Base-by-base conservation (phyloP, 1,140 invertebrate genomes). In the Neoseiulus cucumeris region DNA sequence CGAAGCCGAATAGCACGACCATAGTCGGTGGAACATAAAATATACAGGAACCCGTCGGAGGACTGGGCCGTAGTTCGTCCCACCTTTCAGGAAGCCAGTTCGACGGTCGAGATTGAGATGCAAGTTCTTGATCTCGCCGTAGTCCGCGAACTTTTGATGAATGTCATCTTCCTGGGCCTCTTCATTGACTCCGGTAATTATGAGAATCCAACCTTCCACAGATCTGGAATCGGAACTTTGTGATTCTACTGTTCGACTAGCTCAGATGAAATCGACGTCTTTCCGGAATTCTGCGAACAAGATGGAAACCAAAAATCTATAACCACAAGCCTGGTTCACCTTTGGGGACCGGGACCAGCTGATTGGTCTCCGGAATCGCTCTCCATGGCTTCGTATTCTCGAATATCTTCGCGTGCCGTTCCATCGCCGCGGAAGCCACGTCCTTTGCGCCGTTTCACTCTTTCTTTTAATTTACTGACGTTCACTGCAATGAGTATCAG, bases 101-200 rank as follows among this genome's bases (percentile, higher is more conserved):
- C 93, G 81, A 70, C 94, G 79, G 75, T 98, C 94, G 44, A 98
- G 79, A 79, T 98, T 98, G 28, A 98, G 79, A 75, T 95, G 91
- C 45, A 98, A 82, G 77, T 98, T 98, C 76, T 97, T 96, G 12
- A 98, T 97, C 72, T 91, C 87, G n/a, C 93, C 94, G 80, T 76
- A 88, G 73, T 97, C 93, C 41, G 88, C 88, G 78, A 98, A 97
- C 72, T 91, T 91, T 66, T 96, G 91, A 76, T 89, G 85, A 67
- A 98, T 86, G 75, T 97, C 92, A 73, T 98, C 94, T 78, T 98
- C 93, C 71, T 92, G 89, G 0, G 91, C 91, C 77, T 98, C 94
- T 79, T 98, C 93, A 74, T 98, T 91, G 9, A 98, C 90, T 66
- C 89, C 90, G 68, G 91, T 96, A 45, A 97, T 87, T 79, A 98